phyloP scores from a whole-genome alignment of 2,888 invertebrate genomes.

The Habroteleia sp. region DNA sequence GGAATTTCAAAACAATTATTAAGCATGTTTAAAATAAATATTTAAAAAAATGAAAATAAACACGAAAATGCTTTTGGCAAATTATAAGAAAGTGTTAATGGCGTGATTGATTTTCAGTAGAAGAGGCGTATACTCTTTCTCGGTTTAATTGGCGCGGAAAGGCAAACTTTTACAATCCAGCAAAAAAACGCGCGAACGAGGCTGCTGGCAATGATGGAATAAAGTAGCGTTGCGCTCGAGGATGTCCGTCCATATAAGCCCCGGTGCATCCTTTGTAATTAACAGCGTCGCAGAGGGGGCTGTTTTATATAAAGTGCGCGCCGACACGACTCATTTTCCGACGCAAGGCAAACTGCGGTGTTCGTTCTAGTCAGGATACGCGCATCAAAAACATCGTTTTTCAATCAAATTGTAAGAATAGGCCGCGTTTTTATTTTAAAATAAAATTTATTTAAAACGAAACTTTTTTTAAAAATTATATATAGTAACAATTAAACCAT shows the following conservation, averaged over 20 bases:
- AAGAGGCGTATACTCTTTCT: slow-evolving; percentile 1
- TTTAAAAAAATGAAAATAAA: no score
- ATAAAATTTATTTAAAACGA: no score
- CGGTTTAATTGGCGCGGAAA: slow-evolving; percentile 44
- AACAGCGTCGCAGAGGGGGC: slow-evolving; percentile 10
- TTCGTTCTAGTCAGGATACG: slow-evolving; percentile 40
- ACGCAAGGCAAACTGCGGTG: slow-evolving; percentile 7
- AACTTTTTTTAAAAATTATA: no score
- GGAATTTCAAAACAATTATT: no score
- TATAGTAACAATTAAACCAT: no score
- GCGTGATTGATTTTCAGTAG: no score
- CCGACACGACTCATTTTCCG: slow-evolving; percentile 1
- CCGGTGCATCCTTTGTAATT: slow-evolving; percentile 40
- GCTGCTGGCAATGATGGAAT: slow-evolving; percentile 29
- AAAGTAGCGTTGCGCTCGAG: slow-evolving; percentile 19
- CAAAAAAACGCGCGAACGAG: slow-evolving; percentile 39
- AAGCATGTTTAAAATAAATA: no score
- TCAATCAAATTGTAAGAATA: background rate
- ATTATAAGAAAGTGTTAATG: slow-evolving; percentile 14
- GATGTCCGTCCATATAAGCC: slow-evolving; percentile 41
- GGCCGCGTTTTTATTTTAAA: no score
- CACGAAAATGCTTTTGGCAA: no score
- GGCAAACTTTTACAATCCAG: slow-evolving; percentile 35
- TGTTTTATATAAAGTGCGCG: slow-evolving; percentile 39
- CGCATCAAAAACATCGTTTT: slow-evolving; percentile 17